These are phyloP conservation scores for Anticlea derivata DNA, from an alignment of 2,888 invertebrate species.

Conservation along the genomic window DNA sequence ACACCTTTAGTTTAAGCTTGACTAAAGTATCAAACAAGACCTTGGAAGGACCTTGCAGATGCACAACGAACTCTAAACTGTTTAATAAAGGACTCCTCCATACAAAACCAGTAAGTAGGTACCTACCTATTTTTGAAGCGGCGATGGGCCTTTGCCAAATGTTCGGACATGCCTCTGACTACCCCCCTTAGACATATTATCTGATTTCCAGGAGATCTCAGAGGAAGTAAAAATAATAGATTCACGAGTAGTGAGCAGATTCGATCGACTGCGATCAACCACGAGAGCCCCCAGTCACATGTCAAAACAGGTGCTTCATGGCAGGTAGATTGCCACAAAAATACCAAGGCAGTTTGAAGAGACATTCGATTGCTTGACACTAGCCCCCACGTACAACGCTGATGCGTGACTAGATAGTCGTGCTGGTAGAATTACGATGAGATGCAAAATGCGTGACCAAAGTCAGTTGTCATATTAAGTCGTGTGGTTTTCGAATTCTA, in stretches of 20 bases:
- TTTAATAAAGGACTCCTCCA: too few species aligned
- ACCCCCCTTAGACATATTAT: too few species aligned
- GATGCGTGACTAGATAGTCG: slow-evolving; percentile 5
- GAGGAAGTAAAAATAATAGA: too few species aligned
- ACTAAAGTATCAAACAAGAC: slow-evolving; percentile 2
- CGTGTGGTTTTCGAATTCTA: too few species aligned
- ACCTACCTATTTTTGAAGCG: too few species aligned
- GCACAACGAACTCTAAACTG: too few species aligned
- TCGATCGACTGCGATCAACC: slow-evolving; percentile 15
- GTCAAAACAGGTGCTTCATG: slow-evolving; percentile 10
- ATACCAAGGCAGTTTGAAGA: not conserved
- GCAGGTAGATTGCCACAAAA: slow-evolving; percentile 10
- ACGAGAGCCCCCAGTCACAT: slow-evolving; percentile 10
- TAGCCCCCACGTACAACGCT: not conserved
- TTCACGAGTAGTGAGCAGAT: too few species aligned
- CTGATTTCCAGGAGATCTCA: too few species aligned
- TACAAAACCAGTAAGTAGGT: too few species aligned
- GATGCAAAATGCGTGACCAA: slow-evolving; percentile 11
- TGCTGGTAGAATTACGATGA: slow-evolving; percentile 9
- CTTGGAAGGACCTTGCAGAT: not conserved
- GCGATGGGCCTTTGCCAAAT: too few species aligned
- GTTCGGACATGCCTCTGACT: too few species aligned
- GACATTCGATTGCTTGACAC: not conserved
- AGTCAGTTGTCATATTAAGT: slow-evolving; percentile 8
- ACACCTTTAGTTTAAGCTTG: slow-evolving; percentile 14